Evolutionary conservation across 2,113 vertebrate genomes (phyloP).

Genomic region (Anser brachyrhynchus): DNA sequence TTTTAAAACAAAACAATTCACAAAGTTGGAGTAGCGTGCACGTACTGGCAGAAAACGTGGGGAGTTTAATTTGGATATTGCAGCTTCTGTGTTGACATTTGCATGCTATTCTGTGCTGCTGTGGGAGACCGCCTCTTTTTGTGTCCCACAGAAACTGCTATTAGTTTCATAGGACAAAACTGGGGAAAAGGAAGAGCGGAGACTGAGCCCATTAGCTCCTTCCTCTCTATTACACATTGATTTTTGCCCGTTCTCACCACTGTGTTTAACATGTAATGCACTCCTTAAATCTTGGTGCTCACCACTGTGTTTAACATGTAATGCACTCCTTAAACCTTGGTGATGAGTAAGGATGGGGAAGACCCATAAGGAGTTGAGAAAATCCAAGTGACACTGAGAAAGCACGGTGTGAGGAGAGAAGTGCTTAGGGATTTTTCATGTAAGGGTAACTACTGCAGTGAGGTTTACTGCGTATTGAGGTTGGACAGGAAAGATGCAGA

Average conservation of each 20-base stretch:
- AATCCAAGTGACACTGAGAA: neutral
- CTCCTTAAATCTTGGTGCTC: neutral
- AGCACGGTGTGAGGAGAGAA: neutral
- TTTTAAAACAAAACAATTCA: slow-evolving; percentile 10
- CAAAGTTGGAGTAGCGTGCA: neutral
- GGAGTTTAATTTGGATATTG: neutral
- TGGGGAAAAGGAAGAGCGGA: neutral
- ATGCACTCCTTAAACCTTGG: neutral
- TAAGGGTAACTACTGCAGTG: neutral
- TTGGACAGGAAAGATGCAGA: neutral
- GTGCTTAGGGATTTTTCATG: neutral
- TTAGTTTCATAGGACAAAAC: neutral
- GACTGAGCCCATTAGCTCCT: accelerated
- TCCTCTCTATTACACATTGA: neutral
- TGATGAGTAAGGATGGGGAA: neutral
- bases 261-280: neutral
- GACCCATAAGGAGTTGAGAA: neutral
- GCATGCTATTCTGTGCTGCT: neutral
- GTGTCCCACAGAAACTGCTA: neutral
- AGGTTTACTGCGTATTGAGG: neutral
- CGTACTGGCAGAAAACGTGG: neutral
- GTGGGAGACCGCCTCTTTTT: neutral
- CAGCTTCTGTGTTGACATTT: neutral
- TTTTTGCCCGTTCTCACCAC: neutral
- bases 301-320: neutral